Base-by-base conservation (phyloP, 2,888 invertebrate species). In the Dugesia japonica region DNA sequence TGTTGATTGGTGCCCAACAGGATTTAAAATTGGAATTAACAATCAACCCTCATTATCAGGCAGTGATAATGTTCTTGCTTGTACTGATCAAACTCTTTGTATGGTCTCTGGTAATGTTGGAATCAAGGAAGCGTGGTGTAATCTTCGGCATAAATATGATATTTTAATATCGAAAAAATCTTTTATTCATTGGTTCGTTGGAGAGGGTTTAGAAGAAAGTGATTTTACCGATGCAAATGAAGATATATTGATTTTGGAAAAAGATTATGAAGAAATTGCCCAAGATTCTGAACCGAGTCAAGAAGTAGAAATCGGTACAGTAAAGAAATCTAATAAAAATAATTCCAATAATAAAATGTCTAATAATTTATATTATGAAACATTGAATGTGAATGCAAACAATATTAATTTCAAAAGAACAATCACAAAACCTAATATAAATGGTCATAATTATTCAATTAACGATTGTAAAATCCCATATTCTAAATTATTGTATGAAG, bases 101-200 rank as follows among this genome's bases (percentile, higher is more conserved):
- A 92, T 92, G 90, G 87, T 92, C 75, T 89, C 90, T 82, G 94
- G 94, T 86, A 93, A 92, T 4, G 94, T 92, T 20, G 92, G 92
- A 80, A 92, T 92, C 82, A 89, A 90, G 17, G 90, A 91, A 82
- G 92, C 92, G 74, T 93, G 92, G 90, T 89, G 89, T 78, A 87
- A 89, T 76, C 85, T 93, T 23, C 87, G 89, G 81, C 88, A 87
- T 81, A 92, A 93, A 83, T 77, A 77, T 76, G 77, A 77, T 27
- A 84, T 90, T 74, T 90, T 93, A 89, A 91, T 89, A 81, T 87
- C 88, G 77, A 91, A 91, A 82, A 87, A 90, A 77, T 91, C 92
- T 1, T 93, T 92, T 83, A 89, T 93, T 17, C 92, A 92, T 85
- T 92, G 90, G 91, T 92, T 87, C 83, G 88, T 89, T 71, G 90